Base-by-base conservation (phyloP, 2,113 vertebrate species). In the Bombycilla garrulus region DNA sequence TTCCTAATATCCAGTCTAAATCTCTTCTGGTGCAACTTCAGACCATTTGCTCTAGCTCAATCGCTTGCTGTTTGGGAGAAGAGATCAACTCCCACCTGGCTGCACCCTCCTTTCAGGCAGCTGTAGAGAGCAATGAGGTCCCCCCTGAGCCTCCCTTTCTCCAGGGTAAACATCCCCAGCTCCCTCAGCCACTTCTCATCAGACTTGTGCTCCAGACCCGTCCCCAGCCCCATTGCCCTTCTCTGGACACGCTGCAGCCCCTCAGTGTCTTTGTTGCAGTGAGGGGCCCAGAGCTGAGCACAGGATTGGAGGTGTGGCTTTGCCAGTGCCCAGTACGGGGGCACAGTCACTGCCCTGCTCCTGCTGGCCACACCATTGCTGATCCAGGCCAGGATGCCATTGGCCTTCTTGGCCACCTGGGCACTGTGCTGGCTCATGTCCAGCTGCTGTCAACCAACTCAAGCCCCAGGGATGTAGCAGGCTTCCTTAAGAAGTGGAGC, bases 341-440 rank as follows among this genome's bases (percentile, higher is more conserved):
- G 31, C 25, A 56, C 0, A 0, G 0, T 58, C 36, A 2, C 58
- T 72, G 44, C 18, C 12, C 51, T 73, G 51, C 0, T 42, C 23
- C 86, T 67, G 38, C 38, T 67, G 53, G 44, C 20, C 45, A 60
- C 20, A 58, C 10, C 2, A 8, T 0, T 38, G 45, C 45, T 89
- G 33, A n/a, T 10, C 0, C 28, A 53, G 24, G 13, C 24, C 45
- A 67, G 78, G 53, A 10, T 45, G 61, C 6, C 45, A 57, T 0
- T 1, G 36, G 42, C 31, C 22, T 50, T 23, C 65, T 57, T 19
- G 57, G 57, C 21, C 42, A 26, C 22, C 21, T 42, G 50, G 14
- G 35, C 14, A 80, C 24, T 26, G n/a, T 0, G 0, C 26, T 58
- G 26, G 36, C 3, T 23, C 44, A 25, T 9, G 44, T 40, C 54